Percentiles rank a stretch among this genome's conserved stretches.
Conservation (phyloP, 2,113 vertebrate species). For the Ondatra zibethicus region DNA sequence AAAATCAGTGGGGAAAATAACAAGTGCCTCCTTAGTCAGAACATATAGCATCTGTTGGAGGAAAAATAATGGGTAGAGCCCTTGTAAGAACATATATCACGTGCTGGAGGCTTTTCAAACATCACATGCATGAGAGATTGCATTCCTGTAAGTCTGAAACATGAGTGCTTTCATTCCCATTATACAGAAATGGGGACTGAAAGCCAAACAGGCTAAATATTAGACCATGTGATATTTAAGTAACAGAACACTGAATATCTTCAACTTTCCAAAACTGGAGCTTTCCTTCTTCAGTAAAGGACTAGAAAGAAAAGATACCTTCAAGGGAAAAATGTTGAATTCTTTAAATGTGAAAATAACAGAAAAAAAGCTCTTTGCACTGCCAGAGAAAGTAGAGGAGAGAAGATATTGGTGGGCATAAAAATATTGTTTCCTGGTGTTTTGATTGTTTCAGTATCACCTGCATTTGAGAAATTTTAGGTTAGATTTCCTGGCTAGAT, state of each 20-base stretch:
- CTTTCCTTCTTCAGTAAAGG: neutral
- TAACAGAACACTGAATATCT: neutral
- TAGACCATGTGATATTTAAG: neutral
- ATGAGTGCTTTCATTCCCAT: neutral
- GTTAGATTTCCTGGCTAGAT: neutral
- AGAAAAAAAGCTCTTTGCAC: neutral
- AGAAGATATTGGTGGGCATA: neutral
- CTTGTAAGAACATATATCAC: neutral
- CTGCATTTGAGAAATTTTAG: neutral
- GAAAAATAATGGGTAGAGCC: neutral
- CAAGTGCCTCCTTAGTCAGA: neutral
- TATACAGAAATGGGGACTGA: neutral
- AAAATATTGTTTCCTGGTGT: neutral
- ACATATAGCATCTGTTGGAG: neutral
- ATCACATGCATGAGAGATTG: neutral
- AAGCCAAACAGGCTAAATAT: neutral
- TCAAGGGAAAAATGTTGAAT: neutral
- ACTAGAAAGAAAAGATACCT: neutral
- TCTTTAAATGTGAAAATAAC: neutral
- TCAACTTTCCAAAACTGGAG: neutral
- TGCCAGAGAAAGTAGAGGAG: neutral
- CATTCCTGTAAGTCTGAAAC: neutral
- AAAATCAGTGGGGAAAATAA: neutral
- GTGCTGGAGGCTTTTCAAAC: neutral
- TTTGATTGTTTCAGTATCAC: neutral